Evolutionary conservation across 2,113 vertebrate genomes (phyloP).

Genomic region (Hepsetus odoe): DNA sequence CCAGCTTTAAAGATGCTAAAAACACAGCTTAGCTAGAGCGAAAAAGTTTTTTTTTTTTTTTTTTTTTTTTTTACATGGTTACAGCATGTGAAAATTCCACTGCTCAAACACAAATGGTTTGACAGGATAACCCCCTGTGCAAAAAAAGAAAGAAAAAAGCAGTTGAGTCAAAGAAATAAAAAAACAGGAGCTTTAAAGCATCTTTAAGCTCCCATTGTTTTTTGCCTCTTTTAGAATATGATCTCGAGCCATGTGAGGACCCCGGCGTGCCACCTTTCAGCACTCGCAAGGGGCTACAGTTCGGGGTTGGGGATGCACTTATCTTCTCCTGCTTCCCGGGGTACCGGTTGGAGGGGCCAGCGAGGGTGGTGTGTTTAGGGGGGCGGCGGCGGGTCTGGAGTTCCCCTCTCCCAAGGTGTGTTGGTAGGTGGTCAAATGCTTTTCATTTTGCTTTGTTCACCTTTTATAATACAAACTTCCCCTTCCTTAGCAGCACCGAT

Average conservation of each 20-base stretch:
- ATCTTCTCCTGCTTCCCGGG: constrained; percentile 97
- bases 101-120: too few species aligned
- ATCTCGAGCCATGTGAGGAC: constrained; percentile 95
- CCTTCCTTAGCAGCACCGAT: neutral
- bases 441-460: constrained; percentile 81
- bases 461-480: constrained; percentile 16
- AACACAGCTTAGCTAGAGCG: too few species aligned
- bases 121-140: too few species aligned
- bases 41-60: too few species aligned
- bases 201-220: constrained; percentile 11
- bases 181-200: too few species aligned
- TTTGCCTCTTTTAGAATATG: constrained; percentile 81
- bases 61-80: too few species aligned
- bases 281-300: constrained; percentile 92
- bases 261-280: constrained; percentile 92
- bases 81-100: too few species aligned
- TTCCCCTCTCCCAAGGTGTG: constrained; percentile 99
- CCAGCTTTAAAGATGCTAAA: too few species aligned
- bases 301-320: constrained; percentile 89
- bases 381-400: constrained; percentile 98
- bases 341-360: constrained; percentile 93
- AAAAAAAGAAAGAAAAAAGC: too few species aligned
- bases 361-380: constrained; percentile 93
- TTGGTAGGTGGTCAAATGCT: constrained; percentile 99
- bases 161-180: too few species aligned